Evolutionary conservation across 2,113 vertebrate species (phyloP), one percentile per base, ranked within the genome.

Genomic region (Hymenochirus boettgeri): DNA sequence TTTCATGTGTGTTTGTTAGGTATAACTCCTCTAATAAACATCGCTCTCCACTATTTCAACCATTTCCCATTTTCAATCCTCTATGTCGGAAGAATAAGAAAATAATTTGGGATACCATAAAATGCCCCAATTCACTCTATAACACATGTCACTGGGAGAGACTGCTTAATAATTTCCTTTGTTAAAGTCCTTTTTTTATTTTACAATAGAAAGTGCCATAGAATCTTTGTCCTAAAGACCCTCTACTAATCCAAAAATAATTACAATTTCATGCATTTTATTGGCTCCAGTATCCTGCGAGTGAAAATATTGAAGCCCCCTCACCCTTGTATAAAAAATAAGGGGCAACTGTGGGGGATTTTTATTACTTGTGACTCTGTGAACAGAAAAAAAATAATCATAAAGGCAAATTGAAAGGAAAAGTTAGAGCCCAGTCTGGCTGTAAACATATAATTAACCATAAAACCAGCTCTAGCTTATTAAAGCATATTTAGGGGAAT

Each of bases 251-350:
- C 85, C n/a, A 85, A 67, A 87, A 84, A 90, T 90, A 89, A 90
- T 90, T 90, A 88, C 84, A 88, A 86, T 90, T 87, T 89, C 84
- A 82, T 88, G 88, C 78, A 86, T 86, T 86, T 90, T 88, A 90
- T 88, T 87, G 83, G 84, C 75, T 88, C 83, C 83, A 87, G 86
- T 89, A 90, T 88, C 87, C 88, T 87, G 84, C 83, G 88, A 90
- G 87, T 85, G 80, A 86, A 88, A 90, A 90, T 88, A 90, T 88
- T 90, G 86, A 88, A 90, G 89, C 84, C 82, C 82, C 57, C 72
- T 88, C 81, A 82, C 82, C 84, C 71, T 85, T n/a, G 83, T 86
- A 81, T 84, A 85, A 87, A 87, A 88, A 86, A 26, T n/a, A n/a
- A n/a, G 82, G 85, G 83, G 83, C 85, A 85, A 81, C 85, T 86